Percentiles rank a stretch among this genome's conserved stretches.
These are phyloP conservation scores for Umimayanthus chanpuru DNA, from an alignment of 92 coral and sea anemone genomes.

Conservation along the genomic window DNA sequence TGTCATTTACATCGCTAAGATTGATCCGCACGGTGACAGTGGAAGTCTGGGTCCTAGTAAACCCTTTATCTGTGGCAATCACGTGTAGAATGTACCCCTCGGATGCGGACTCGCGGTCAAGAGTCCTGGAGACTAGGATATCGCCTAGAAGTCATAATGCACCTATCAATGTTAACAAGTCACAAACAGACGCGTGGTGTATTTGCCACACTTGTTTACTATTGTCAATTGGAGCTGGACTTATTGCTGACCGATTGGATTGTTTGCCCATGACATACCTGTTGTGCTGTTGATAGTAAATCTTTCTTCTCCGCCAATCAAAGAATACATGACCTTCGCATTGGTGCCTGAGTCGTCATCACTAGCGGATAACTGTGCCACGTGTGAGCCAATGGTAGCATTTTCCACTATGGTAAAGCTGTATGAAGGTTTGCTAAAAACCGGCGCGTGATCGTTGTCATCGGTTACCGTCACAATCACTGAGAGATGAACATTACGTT, in stretches of 20 bases:
- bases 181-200: too few species aligned
- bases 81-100: conserved; percentile 55
- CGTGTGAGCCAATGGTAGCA: conserved; percentile 40
- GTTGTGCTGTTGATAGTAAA: conserved; percentile 50
- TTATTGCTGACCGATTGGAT: conserved; percentile 10
- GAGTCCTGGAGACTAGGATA: conserved; percentile 18
- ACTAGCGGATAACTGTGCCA: conserved; percentile 49
- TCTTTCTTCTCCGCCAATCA: conserved; percentile 44
- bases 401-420: conserved; percentile 43
- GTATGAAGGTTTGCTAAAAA: conserved; percentile 43
- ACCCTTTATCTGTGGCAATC: conserved; percentile 62
- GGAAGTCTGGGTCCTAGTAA: conserved; percentile 53
- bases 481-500: not conserved
- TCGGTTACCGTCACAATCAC: conserved; percentile 51
- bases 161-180: too few species aligned
- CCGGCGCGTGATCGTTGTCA: conserved; percentile 51
- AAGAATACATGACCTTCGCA: conserved; percentile 48
- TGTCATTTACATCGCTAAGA: conserved; percentile 82
- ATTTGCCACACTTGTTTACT: conserved; percentile 49
- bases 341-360: conserved; percentile 56
- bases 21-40: conserved; percentile 51
- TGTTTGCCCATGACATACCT: conserved; percentile 27
- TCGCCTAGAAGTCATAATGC: conserved; percentile 29
- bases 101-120: conserved; percentile 59
- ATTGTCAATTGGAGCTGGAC: not conserved